Evolutionary conservation across 2,113 vertebrate genomes (phyloP), one percentile per base, ranked within the genome.

Genomic region (Micromys minutus): DNA sequence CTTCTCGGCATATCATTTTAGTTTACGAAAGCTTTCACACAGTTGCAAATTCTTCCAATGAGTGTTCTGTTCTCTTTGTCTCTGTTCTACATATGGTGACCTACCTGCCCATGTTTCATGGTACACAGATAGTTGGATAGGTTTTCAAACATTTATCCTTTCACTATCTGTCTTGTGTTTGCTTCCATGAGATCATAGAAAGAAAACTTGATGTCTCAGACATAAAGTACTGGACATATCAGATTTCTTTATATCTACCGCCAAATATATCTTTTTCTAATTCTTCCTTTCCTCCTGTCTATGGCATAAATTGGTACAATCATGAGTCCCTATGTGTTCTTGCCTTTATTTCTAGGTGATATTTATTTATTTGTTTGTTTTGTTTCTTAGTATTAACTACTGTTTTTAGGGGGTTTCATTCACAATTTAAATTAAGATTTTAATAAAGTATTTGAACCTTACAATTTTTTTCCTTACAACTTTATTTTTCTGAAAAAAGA

Each of bases 301-400:
- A 71, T 79, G 34, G 29, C 13, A 87, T 69, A 95, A 75, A 21
- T 2, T 45, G 22, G 42, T 85, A 88, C 24, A 34, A 34, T 24
- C n/a, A 39, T 15, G 12, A 36, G 16, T 90, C 85, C 7, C 16
- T 83, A 12, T 72, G 96, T 10, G 6, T 69, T 74, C 50, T 93
- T n/a, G 75, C n/a, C 26, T 1, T 75, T 80, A 19, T 89, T 3
- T 39, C 7, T 0, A 10, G 84, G 31, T 24, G 9, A 19, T 69
- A n/a, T n/a, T 89, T 59, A 61, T 71, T 84, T 80, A 71, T 34
- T 85, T 10, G 7, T 9, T 34, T 75, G 36, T 65, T 94, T 91
- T 10, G n/a, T n/a, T n/a, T n/a, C n/a, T n/a, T n/a, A n/a, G n/a
- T n/a, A n/a, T n/a, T n/a, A n/a, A n/a, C n/a, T n/a, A n/a, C n/a